Conservation (phyloP, 2,113 vertebrate species). For the Clarias batrachus region DNA sequence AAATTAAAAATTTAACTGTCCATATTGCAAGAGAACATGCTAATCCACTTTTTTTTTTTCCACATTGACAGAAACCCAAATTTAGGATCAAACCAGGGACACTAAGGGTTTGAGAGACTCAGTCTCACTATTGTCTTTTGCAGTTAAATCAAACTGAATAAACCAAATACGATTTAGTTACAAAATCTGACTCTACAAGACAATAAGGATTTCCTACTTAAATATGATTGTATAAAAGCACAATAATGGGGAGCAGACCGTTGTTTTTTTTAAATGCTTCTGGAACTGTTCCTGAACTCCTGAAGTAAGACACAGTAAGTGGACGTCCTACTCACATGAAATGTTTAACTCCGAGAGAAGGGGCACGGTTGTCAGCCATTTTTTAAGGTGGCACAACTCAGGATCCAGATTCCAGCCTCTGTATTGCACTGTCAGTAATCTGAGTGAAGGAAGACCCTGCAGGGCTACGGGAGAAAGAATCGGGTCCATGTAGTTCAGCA, state of each 20-base stretch:
- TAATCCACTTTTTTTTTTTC: neutral
- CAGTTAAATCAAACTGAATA: no score
- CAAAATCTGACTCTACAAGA: neutral
- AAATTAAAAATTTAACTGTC: no score
- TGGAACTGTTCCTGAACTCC: neutral
- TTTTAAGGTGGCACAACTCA: conserved; percentile 39
- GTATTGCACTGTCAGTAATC: conserved; percentile 51
- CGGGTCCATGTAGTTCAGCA: conserved; percentile 51
- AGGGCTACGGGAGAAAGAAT: conserved; percentile 54
- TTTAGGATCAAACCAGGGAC: neutral
- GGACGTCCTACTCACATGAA: conserved; percentile 44
- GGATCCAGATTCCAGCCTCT: neutral
- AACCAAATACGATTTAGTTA: no score
- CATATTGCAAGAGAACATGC: neutral
- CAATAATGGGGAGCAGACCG: neutral
- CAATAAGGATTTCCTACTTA: neutral
- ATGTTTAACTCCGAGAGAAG: conserved; percentile 51
- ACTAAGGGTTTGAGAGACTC: neutral
- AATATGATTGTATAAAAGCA: neutral
- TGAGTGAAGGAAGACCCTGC: conserved; percentile 40
- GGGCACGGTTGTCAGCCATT: conserved; percentile 52
- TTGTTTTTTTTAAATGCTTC: neutral
- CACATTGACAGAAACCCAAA: neutral
- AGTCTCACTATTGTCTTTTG: no score
- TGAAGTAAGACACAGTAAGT: neutral